Conservation (phyloP, 2,888 invertebrate genomes). For the Tipula vernalis region DNA sequence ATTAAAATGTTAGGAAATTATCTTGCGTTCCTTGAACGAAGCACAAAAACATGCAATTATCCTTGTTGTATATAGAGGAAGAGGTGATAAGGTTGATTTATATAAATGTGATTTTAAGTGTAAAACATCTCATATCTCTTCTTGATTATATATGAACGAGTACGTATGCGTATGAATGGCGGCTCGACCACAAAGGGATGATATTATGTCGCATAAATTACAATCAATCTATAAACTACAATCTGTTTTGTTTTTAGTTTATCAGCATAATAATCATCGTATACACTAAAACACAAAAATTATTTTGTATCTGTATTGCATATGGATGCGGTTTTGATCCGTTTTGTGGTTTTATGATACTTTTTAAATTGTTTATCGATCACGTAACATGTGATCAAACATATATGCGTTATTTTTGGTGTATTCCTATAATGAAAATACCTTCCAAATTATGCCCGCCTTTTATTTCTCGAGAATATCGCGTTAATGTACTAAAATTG, state of each 20-base stretch:
- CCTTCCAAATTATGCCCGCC: neutral
- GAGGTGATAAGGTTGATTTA: conserved; percentile 4
- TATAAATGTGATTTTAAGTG: neutral
- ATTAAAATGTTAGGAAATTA: neutral
- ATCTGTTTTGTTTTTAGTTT: neutral
- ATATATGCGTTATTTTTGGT: neutral
- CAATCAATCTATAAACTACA: neutral
- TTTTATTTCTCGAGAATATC: neutral
- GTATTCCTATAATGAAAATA: neutral
- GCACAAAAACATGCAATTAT: neutral
- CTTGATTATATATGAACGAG: neutral
- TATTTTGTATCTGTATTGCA: neutral
- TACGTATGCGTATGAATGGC: neutral
- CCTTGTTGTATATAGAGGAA: neutral
- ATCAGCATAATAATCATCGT: neutral
- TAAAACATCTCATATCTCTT: neutral
- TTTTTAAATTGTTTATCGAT: neutral
- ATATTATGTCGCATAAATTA: neutral
- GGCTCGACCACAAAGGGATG: neutral
- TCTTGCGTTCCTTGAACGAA: neutral
- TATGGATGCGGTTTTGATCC: neutral
- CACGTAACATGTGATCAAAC: neutral
- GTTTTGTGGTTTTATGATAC: neutral
- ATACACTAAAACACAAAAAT: neutral
- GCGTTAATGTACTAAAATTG: neutral